These are phyloP conservation scores for Rhinophrynus dorsalis DNA, from an alignment of 2,797 vertebrate species.

Conservation along the genomic window DNA sequence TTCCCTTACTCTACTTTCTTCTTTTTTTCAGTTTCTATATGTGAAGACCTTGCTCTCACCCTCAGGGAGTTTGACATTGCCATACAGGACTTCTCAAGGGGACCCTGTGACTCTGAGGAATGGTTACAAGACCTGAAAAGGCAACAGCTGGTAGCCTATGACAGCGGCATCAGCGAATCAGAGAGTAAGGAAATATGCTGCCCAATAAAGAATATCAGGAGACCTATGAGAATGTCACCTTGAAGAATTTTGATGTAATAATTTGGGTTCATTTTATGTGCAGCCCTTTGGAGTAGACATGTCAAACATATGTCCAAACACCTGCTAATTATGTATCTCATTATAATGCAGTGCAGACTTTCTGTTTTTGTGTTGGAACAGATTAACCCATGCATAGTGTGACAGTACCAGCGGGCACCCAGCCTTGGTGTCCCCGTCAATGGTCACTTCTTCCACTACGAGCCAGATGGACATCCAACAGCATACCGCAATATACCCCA, in stretches of 20 bases:
- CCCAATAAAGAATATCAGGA: neutral
- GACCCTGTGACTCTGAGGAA: slow-evolving; percentile 42
- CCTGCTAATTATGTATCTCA: too few relatives aligned
- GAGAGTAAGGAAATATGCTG: slow-evolving; percentile 45
- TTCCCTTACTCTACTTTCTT: neutral
- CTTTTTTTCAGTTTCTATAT: slow-evolving; percentile 1
- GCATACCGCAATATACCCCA: too few relatives aligned
- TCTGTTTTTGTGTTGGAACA: too few relatives aligned
- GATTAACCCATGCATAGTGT: too few relatives aligned
- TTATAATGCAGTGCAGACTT: too few relatives aligned
- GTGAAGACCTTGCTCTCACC: slow-evolving; percentile 52
- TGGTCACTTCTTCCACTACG: too few relatives aligned
- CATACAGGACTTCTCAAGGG: slow-evolving; percentile 54
- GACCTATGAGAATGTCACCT: neutral
- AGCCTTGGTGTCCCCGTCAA: too few relatives aligned
- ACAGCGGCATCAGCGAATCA: slow-evolving; percentile 54
- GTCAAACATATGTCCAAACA: neutral
- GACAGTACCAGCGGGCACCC: too few relatives aligned
- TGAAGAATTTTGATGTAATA: too few relatives aligned
- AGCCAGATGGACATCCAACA: too few relatives aligned
- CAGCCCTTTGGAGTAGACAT: too few relatives aligned
- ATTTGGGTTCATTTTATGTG: too few relatives aligned
- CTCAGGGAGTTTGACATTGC: slow-evolving; percentile 59
- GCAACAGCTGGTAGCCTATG: neutral
- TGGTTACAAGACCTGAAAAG: slow-evolving; percentile 57